Conservation (phyloP, 1,140 invertebrate species). For the Zaprionus inermis region DNA sequence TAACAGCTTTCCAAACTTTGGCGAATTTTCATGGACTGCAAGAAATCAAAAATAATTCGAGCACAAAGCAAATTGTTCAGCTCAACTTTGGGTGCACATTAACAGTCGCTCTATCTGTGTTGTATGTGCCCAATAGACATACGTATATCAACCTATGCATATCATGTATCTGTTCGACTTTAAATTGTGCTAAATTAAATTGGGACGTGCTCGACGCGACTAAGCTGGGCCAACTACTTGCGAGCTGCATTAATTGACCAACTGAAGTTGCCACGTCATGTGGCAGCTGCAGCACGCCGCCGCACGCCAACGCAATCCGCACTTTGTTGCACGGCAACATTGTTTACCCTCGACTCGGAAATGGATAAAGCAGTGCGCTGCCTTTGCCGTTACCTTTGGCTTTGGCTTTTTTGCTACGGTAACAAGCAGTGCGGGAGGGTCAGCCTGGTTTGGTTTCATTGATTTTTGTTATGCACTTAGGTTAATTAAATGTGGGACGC, state of each 20-base stretch:
- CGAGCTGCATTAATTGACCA: constrained; percentile 8
- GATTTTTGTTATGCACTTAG: constrained; percentile 69
- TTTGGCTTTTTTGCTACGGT: background rate
- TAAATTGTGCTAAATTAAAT: too few species aligned
- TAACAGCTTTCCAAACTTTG: background rate
- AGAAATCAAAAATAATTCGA: background rate
- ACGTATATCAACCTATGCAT: too few species aligned
- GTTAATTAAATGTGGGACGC: constrained; percentile 70
- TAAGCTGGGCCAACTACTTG: background rate
- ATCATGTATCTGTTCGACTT: too few species aligned
- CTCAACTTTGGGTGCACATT: background rate
- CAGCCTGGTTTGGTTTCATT: constrained; percentile 34
- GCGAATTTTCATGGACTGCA: background rate
- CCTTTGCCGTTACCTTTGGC: background rate
- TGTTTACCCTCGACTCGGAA: background rate
- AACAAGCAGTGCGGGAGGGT: background rate
- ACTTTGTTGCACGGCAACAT: constrained; percentile 10
- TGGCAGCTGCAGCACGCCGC: background rate
- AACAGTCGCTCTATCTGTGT: too few species aligned
- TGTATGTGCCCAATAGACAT: too few species aligned
- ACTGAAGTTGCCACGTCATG: constrained; percentile 4
- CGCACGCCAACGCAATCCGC: background rate
- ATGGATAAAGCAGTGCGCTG: background rate
- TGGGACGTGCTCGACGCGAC: too few species aligned
- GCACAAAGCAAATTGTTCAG: too few species aligned